Percentiles rank a stretch among this genome's conserved stretches.
These are phyloP conservation scores for Spongia lamella DNA, from an alignment of 37 sponge, comb jelly and placozoan genomes.

Conservation along the genomic window DNA sequence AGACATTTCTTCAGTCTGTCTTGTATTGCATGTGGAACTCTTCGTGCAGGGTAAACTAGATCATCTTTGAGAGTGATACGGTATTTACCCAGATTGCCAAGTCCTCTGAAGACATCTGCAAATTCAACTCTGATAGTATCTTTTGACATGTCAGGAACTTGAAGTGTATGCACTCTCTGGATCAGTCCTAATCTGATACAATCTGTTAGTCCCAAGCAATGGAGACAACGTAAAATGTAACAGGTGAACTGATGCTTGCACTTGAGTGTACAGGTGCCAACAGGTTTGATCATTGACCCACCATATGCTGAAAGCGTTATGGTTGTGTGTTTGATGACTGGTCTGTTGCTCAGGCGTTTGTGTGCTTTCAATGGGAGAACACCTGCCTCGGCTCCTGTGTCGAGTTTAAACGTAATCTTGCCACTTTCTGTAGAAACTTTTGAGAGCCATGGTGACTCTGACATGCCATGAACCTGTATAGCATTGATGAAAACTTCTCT, in stretches of 20 bases:
- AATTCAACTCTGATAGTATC: slow-evolving; percentile 3
- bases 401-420: neutral
- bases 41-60: too few relatives aligned
- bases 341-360: neutral
- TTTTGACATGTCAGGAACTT: too few relatives aligned
- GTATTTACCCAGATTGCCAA: too few relatives aligned
- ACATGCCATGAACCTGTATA: too few relatives aligned
- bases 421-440: neutral
- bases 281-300: slow-evolving; percentile 8
- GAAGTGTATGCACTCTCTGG: neutral
- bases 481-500: too few relatives aligned
- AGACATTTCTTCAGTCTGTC: too few relatives aligned
- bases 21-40: too few relatives aligned
- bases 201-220: slow-evolving; percentile 4
- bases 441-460: too few relatives aligned
- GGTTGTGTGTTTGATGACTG: neutral
- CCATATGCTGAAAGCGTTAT: slow-evolving; percentile 10
- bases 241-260: too few relatives aligned
- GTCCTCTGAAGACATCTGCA: slow-evolving; percentile 18
- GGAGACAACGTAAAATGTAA: slow-evolving; percentile 11
- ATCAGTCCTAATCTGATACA: slow-evolving; percentile 10
- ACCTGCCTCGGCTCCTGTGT: slow-evolving; percentile 1
- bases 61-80: too few relatives aligned
- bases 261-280: slow-evolving; percentile 1
- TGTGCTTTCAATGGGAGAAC: neutral